Evolutionary conservation across 92 coral and sea anemone species (phyloP).

Genomic region (Actinostola sp.): DNA sequence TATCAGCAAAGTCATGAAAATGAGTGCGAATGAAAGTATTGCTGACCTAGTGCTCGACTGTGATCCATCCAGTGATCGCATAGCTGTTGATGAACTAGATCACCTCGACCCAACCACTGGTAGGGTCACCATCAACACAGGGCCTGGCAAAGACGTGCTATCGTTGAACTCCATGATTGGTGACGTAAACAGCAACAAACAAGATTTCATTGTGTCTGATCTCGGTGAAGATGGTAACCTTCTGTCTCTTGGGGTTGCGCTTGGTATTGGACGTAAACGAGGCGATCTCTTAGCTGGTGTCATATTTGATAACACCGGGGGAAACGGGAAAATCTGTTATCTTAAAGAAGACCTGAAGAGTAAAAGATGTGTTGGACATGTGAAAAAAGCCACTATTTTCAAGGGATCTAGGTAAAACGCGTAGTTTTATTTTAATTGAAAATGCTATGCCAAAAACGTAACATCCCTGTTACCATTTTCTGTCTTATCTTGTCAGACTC

Average conservation of each 20-base stretch:
- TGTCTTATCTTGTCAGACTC: conserved; percentile 38
- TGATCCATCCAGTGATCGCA: conserved; percentile 53
- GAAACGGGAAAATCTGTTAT: conserved; percentile 45
- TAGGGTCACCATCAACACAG: conserved; percentile 46
- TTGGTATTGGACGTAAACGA: conserved; percentile 29
- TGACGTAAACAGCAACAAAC: conserved; percentile 14
- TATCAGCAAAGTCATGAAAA: neutral
- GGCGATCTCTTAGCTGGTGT: conserved; percentile 43
- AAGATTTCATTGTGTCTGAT: conserved; percentile 48
- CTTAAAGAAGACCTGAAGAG: conserved; percentile 23
- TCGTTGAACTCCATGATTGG: conserved; percentile 39
- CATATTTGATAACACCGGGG: too few relatives aligned
- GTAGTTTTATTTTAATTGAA: too few relatives aligned
- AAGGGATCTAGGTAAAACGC: conserved; percentile 68
- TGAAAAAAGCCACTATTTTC: conserved; percentile 46
- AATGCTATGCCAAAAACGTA: too few relatives aligned
- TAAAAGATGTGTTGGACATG: conserved; percentile 47
- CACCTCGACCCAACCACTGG: conserved; percentile 27
- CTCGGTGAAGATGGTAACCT: conserved; percentile 55
- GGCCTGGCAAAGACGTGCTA: conserved; percentile 52
- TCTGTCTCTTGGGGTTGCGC: conserved; percentile 49
- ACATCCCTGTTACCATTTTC: too few relatives aligned
- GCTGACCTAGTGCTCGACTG: conserved; percentile 12
- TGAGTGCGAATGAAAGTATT: too few relatives aligned
- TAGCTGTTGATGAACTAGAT: conserved; percentile 53